These are phyloP conservation scores for Bucorvus abyssinicus DNA, from an alignment of 2,797 vertebrate genomes.

Conservation along the genomic window DNA sequence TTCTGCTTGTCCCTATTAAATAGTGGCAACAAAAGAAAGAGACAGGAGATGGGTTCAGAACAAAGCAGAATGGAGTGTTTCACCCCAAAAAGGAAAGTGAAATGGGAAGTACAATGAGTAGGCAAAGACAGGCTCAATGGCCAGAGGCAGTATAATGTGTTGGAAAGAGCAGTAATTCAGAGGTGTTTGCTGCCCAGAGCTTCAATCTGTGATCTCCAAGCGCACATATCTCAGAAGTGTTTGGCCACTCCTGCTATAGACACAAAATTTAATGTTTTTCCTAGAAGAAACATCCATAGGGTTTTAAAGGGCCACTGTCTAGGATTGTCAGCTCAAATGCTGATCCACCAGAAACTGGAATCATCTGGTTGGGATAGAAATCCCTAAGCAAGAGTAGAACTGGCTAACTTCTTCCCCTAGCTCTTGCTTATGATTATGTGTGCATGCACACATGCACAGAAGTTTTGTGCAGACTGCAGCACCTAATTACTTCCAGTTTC, in stretches of 20 bases:
- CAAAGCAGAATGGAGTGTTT: constrained; percentile 75
- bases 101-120: constrained; percentile 68
- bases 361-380: not conserved
- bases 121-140: constrained; percentile 61
- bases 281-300: not conserved
- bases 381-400: not conserved
- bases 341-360: not conserved
- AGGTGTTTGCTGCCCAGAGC: constrained; percentile 17
- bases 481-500: not conserved
- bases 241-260: constrained; percentile 28
- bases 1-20: constrained; percentile 75
- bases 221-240: not conserved
- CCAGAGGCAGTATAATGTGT: constrained; percentile 45
- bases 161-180: constrained; percentile 50
- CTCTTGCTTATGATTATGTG: not conserved
- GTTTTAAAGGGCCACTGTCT: not conserved
- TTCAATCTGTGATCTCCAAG: constrained; percentile 19
- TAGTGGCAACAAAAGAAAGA: constrained; percentile 65
- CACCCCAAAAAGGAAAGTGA: constrained; percentile 72
- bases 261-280: constrained; percentile 33
- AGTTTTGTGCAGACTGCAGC: not conserved
- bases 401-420: not conserved
- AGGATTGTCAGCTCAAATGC: not conserved
- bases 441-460: not conserved
- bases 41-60: constrained; percentile 72